These are phyloP conservation scores for Natrix natrix DNA, from an alignment of 2,797 vertebrate species.

Conservation along the genomic window DNA sequence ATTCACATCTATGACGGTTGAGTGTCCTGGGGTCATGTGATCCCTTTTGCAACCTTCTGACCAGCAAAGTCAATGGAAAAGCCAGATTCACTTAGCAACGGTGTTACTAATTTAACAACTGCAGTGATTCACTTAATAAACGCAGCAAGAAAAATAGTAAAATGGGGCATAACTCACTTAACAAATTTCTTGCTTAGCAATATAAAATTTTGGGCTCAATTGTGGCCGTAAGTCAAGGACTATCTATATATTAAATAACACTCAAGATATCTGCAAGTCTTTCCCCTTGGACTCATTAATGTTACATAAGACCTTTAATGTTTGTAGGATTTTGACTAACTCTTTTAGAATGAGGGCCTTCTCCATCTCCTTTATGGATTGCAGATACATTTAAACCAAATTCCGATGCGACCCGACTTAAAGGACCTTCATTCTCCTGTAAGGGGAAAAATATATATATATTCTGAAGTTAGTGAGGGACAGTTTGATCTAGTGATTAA, in stretches of 20 bases:
- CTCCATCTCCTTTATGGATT: conserved; percentile 69
- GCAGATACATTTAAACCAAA: conserved; percentile 85
- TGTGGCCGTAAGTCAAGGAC: neutral
- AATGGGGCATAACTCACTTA: neutral
- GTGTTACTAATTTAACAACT: neutral
- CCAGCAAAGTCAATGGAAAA: neutral
- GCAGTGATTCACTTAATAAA: neutral
- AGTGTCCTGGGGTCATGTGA: no score
- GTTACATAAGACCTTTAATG: neutral
- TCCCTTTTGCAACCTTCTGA: neutral
- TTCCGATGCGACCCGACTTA: conserved; percentile 64
- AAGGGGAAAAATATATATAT: neutral
- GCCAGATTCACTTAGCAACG: neutral
- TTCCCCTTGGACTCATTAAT: neutral
- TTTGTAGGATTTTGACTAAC: conserved; percentile 59
- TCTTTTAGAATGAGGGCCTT: conserved; percentile 65
- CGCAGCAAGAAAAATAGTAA: neutral
- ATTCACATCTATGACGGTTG: neutral
- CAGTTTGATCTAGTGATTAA: neutral
- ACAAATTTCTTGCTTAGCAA: neutral
- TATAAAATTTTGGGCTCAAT: neutral
- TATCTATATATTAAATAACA: neutral
- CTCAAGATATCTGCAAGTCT: fast-evolving
- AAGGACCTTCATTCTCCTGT: conserved; percentile 70
- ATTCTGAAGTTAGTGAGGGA: conserved; percentile 1